Base-by-base conservation (phyloP, 1,140 invertebrate genomes). In the Zophobas morio region DNA sequence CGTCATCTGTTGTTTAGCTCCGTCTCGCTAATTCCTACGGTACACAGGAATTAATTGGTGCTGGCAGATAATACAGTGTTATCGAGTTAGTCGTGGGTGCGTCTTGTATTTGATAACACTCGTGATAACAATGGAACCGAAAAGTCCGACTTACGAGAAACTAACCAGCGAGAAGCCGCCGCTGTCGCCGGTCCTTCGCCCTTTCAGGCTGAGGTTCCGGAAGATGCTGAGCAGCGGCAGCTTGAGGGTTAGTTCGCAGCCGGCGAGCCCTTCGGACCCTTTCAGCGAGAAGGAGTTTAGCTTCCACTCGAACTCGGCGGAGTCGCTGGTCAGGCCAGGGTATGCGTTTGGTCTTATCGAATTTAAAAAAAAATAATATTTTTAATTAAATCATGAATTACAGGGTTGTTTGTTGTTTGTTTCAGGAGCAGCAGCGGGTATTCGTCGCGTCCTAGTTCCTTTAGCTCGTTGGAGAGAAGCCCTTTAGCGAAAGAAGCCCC, bases 171-270 rank as follows among this genome's bases (percentile, higher is more conserved):
- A 78, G 0, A 78, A 78, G 46, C 54, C 70, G 37, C 74, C 78
- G 34, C 57, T 42, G 32, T 74, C 72, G 39, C 72, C 72, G 5
- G 53, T 54, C 40, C 40, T 42, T 5, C 6, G 78, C 1, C 74
- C 78, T 36, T 79, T 79, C 46, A 70, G 74, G n/a, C 60, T 79
- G 73, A 57, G 49, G 40, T 79, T 79, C 33, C 78, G 71, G 49
- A 42, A 74, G 36, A 79, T 79, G 73, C 73, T 79, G 53, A 79
- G 78, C 37, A 70, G 73, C 8, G 78, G 78, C 6, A 79, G 53
- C 20, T 42, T 79, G n/a, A 75, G 53, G 53, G 42, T 72, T 35
- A 39, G 39, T 35, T 79, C 78, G 6, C 51, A 34, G 1, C 40
- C 53, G 3, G 56, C 73, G 4, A 76, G 73, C 3, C 78, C 78